These are phyloP conservation scores for Hyperoplus lanceolatus DNA, from an alignment of 2,797 vertebrate species.

Conservation along the genomic window DNA sequence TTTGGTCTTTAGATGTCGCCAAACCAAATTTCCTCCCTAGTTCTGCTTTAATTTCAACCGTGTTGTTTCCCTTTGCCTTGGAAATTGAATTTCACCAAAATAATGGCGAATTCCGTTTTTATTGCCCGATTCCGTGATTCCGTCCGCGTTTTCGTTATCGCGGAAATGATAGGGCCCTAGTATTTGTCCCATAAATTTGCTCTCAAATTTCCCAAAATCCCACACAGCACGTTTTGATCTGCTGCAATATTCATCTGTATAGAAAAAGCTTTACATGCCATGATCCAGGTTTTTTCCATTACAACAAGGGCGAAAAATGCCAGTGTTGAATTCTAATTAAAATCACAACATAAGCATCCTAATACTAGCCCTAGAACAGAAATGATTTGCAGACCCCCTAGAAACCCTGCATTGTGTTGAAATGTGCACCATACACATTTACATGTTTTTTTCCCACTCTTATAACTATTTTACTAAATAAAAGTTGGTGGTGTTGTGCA, in stretches of 20 bases:
- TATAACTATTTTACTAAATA: not conserved
- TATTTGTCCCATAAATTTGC: constrained; percentile 20
- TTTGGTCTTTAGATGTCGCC: no score
- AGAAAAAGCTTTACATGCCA: constrained; percentile 1
- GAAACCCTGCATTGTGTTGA: not conserved
- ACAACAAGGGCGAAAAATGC: not conserved
- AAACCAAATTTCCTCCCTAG: no score
- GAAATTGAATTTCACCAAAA: no score
- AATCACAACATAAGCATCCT: not conserved
- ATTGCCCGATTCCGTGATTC: no score
- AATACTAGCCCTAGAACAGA: not conserved
- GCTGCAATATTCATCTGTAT: constrained; percentile 9
- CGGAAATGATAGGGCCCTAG: no score
- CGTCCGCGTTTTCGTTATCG: no score
- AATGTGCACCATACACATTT: not conserved
- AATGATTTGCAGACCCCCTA: not conserved
- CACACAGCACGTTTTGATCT: constrained; percentile 1
- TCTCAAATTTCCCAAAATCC: constrained; percentile 27
- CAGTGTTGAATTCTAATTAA: not conserved
- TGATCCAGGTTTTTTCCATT: not conserved
- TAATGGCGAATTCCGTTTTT: no score
- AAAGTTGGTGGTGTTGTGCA: no score
- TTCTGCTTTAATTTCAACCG: no score
- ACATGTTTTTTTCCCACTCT: not conserved
- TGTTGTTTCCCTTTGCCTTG: no score